phyloP scores from a whole-genome alignment of 2,113 vertebrate genomes.

The Galbula dea region DNA sequence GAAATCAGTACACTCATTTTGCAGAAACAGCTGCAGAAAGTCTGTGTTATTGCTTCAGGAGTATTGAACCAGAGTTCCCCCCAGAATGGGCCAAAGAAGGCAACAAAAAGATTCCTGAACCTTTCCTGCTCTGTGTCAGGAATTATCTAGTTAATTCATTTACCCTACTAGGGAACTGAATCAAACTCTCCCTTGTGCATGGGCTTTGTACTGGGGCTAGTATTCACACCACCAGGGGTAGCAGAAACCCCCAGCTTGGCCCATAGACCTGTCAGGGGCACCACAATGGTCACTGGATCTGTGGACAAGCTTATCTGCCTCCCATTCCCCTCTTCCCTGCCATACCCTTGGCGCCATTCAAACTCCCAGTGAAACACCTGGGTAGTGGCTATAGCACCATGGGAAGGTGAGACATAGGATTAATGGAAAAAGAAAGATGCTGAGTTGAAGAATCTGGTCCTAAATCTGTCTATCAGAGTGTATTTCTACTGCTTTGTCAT shows the following conservation, averaged over 20 bases:
- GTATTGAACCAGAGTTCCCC: not conserved
- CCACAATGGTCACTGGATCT: not conserved
- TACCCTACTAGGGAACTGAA: not conserved
- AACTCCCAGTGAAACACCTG: not conserved
- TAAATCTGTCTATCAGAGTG: not conserved
- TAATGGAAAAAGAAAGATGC: not conserved
- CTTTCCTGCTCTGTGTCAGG: not conserved
- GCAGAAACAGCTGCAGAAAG: not conserved
- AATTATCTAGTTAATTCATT: not conserved
- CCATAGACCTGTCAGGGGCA: not conserved
- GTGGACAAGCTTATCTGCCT: not conserved
- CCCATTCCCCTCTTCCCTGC: not conserved
- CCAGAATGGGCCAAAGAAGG: not conserved
- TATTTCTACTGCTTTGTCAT: not conserved
- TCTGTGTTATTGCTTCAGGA: not conserved
- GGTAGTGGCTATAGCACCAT: rapidly evolving
- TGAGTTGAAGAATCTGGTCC: not conserved
- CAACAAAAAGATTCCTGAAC: not conserved
- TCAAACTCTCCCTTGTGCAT: not conserved
- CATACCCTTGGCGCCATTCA: rapidly evolving
- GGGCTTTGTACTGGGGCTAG: too few relatives aligned
- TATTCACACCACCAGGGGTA: not conserved
- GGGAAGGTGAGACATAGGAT: not conserved
- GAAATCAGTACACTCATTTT: not conserved
- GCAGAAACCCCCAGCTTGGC: not conserved